Evolutionary conservation across 2,888 invertebrate species (phyloP), one percentile per base, ranked within the genome.

Genomic region (Stictocephala bisonia): DNA sequence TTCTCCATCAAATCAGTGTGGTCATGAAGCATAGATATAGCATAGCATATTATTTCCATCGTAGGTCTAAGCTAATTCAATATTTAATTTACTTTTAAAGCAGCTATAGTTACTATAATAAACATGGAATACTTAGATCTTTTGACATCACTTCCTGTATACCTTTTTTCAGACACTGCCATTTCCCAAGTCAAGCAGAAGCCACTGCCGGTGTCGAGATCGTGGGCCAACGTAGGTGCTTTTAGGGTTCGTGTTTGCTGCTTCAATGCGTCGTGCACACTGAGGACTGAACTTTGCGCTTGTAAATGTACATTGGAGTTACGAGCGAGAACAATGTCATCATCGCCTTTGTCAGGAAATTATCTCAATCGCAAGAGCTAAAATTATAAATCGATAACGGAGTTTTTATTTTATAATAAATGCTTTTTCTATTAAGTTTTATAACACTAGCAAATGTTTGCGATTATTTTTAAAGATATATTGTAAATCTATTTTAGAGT

Each of bases 91-190:
- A n/a, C n/a, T n/a, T n/a, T n/a, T n/a, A n/a, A n/a, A n/a, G n/a
- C n/a, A n/a, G n/a, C n/a, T n/a, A n/a, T n/a, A n/a, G n/a, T n/a
- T n/a, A n/a, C n/a, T n/a, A n/a, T n/a, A n/a, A n/a, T n/a, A n/a
- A n/a, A n/a, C n/a, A n/a, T n/a, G n/a, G n/a, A n/a, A n/a, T n/a
- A n/a, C n/a, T n/a, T n/a, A n/a, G n/a, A n/a, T n/a, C n/a, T n/a
- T n/a, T n/a, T n/a, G n/a, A n/a, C n/a, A n/a, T n/a, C n/a, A n/a
- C n/a, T n/a, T n/a, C n/a, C n/a, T n/a, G n/a, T n/a, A n/a, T n/a
- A n/a, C n/a, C n/a, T n/a, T n/a, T n/a, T 71, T 71, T n/a, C 71
- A 71, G 71, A 56, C 27, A 71, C 31, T 71, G 71, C 71, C 71
- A 58, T 29, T 68, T 53, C 53, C 29, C 31, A 68, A n/a, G n/a